These are phyloP conservation scores for Paradoxurus hermaphroditus DNA, from an alignment of 2,113 vertebrate species.

Conservation along the genomic window DNA sequence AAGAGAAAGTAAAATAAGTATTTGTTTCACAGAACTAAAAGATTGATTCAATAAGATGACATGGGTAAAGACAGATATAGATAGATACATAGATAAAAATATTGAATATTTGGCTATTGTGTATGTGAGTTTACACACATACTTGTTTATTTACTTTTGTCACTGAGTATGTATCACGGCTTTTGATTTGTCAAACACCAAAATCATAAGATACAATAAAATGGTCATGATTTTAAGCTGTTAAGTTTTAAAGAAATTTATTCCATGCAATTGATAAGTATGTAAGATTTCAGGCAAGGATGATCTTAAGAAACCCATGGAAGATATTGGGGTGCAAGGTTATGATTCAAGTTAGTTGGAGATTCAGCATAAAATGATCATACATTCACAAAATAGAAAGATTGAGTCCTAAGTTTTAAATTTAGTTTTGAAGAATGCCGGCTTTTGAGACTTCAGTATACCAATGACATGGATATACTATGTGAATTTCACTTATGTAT, in stretches of 20 bases:
- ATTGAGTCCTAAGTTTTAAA: background rate
- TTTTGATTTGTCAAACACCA: background rate
- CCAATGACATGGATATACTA: accelerated
- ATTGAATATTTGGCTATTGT: background rate
- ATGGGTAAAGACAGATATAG: background rate
- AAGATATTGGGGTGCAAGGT: background rate
- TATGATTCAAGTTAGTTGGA: background rate
- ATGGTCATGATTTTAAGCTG: background rate
- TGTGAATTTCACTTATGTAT: background rate
- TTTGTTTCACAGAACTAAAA: background rate
- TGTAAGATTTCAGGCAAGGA: background rate
- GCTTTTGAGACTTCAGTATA: background rate
- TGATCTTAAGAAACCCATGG: background rate
- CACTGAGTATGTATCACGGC: background rate
- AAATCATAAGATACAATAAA: background rate
- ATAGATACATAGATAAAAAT: background rate
- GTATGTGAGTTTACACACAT: background rate
- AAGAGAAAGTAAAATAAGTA: background rate
- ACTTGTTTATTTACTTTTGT: background rate
- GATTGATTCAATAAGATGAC: background rate
- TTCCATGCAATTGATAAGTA: background rate
- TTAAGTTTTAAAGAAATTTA: background rate
- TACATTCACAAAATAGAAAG: background rate
- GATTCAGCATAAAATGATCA: background rate
- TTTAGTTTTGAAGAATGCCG: background rate